phyloP scores from a whole-genome alignment of 2,797 vertebrate species.

The Fratercula arctica region DNA sequence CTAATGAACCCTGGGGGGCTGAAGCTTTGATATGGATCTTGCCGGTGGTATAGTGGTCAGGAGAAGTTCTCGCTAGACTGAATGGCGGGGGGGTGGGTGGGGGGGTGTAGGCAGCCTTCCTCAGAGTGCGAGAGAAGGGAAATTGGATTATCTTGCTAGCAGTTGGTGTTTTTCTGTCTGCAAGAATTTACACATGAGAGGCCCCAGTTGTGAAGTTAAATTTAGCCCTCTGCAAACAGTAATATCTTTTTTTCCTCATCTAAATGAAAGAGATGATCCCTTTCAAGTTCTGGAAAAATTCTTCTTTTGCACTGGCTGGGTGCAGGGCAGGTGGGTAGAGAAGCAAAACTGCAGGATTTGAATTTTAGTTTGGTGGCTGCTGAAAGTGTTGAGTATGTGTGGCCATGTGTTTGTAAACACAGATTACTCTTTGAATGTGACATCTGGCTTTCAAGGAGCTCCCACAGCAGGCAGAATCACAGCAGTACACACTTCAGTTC shows the following conservation, averaged over 20 bases:
- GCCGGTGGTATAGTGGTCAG: conserved; percentile 11
- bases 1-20: conserved; percentile 76
- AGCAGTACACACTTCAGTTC: conserved; percentile 43
- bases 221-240: conserved; percentile 46
- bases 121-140: conserved; percentile 56
- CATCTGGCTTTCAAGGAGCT: conserved; percentile 53
- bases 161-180: conserved; percentile 70
- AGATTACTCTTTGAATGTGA: conserved; percentile 26
- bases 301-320: neutral
- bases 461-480: conserved; percentile 43
- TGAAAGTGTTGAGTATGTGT: neutral
- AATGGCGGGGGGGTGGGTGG: neutral
- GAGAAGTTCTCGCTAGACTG: conserved; percentile 61
- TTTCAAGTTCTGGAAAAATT: neutral
- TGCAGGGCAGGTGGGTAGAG: neutral
- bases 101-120: conserved; percentile 45
- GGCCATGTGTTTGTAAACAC: conserved; percentile 56
- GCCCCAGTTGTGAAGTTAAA: conserved; percentile 26
- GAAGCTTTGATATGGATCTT: conserved; percentile 80
- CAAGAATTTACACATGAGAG: conserved; percentile 61
- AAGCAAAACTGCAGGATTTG: neutral
- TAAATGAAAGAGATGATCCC: neutral
- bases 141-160: conserved; percentile 77
- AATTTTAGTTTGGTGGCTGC: neutral
- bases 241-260: neutral